phyloP scores from a whole-genome alignment of 2,888 invertebrate species.

The Heteromurus nitidus region DNA sequence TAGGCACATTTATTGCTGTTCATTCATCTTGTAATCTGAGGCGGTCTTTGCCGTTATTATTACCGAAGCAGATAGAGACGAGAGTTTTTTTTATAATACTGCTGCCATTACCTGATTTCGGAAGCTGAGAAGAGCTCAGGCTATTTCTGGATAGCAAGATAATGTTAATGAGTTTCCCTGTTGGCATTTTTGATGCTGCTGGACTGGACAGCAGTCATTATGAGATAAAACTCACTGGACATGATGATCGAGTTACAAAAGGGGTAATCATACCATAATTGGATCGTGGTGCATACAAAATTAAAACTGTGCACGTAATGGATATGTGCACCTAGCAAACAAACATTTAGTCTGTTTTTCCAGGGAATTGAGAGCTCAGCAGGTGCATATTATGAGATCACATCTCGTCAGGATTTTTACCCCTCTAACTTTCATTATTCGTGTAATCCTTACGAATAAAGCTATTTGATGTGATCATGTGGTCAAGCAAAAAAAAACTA shows the following conservation, averaged over 20 bases:
- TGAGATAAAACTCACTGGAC: neutral
- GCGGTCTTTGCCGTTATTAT: too few species aligned
- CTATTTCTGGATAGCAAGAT: conserved; percentile 9
- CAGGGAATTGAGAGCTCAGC: conserved; percentile 15
- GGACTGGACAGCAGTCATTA: neutral
- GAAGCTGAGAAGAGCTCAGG: neutral
- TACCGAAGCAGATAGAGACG: too few species aligned
- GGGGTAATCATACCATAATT: conserved; percentile 45
- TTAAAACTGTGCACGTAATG: conserved; percentile 7
- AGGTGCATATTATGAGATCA: conserved; percentile 9
- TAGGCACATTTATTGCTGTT: too few species aligned
- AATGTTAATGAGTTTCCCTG: conserved; percentile 4
- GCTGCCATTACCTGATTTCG: too few species aligned
- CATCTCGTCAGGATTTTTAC: neutral
- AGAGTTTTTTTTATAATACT: too few species aligned
- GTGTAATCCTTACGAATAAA: neutral
- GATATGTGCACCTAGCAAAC: neutral
- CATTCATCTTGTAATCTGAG: too few species aligned
- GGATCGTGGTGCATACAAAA: conserved; percentile 27
- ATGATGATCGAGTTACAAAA: conserved; percentile 34
- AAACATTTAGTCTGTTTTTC: neutral
- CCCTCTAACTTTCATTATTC: neutral
- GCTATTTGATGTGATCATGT: neutral
- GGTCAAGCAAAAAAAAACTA: too few species aligned
- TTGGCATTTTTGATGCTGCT: neutral